Evolutionary conservation across 2,113 vertebrate genomes (phyloP).

Genomic region (Paracanthobrama guichenoti): DNA sequence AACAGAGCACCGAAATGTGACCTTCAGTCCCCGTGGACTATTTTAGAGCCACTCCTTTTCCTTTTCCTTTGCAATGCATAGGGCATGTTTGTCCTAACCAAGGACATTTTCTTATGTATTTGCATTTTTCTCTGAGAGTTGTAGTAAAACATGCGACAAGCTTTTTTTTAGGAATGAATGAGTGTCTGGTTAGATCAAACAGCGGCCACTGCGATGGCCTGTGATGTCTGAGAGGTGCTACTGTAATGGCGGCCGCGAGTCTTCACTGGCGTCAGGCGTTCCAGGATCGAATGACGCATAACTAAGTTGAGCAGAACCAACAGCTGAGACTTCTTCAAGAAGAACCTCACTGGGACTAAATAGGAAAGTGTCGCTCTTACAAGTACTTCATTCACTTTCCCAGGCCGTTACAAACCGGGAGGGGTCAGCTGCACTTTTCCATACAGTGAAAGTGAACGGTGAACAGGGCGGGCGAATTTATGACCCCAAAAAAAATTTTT

Average conservation of each 20-base stretch:
- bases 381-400: slow-evolving; percentile 30
- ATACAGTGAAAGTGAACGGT: background rate
- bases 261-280: slow-evolving; percentile 65
- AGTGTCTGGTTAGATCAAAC: background rate
- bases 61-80: slow-evolving; percentile 50
- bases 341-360: slow-evolving; percentile 54
- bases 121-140: background rate
- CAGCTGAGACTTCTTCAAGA: slow-evolving; percentile 84
- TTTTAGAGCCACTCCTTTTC: slow-evolving; percentile 65
- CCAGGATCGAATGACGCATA: slow-evolving; percentile 77
- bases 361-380: slow-evolving; percentile 46
- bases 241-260: slow-evolving; percentile 64
- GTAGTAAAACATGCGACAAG: background rate
- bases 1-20: slow-evolving; percentile 74
- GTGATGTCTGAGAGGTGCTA: slow-evolving; percentile 27
- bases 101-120: background rate
- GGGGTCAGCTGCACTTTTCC: background rate
- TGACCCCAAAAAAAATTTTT: no score
- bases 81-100: background rate
- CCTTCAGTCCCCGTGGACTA: slow-evolving; percentile 66
- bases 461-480: background rate
- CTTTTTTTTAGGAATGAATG: background rate
- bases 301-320: slow-evolving; percentile 83
- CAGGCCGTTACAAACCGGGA: slow-evolving; percentile 7
- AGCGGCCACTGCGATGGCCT: background rate